Percentiles rank a stretch among this genome's conserved stretches.
Conservation (phyloP, 2,888 invertebrate species). For the Tetanocera ferruginea region DNA sequence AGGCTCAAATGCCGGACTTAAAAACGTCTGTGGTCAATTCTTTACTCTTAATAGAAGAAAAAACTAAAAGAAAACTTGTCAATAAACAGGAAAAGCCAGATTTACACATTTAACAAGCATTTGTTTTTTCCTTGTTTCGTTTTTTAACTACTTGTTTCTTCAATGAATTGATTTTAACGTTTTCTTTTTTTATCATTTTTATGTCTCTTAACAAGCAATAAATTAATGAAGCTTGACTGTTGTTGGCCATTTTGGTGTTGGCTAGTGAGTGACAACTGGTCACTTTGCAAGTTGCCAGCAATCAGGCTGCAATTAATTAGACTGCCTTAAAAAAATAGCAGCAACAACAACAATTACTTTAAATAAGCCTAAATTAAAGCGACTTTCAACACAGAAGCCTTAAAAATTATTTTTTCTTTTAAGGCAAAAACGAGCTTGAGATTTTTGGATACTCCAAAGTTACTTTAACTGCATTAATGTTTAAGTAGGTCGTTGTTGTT, state of each 20-base stretch:
- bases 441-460: not conserved
- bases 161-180: constrained; percentile 16
- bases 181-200: not conserved
- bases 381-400: constrained; percentile 10
- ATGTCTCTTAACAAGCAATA: not conserved
- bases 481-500: constrained; percentile 11
- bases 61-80: not conserved
- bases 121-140: not conserved
- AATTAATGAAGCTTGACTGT: not conserved
- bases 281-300: not conserved
- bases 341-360: not conserved
- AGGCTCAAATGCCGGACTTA: constrained; percentile 17
- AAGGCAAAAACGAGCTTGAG: not conserved
- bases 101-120: not conserved
- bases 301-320: constrained; percentile 25
- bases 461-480: not conserved
- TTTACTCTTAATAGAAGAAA: not conserved
- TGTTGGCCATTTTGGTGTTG: not conserved
- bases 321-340: not conserved
- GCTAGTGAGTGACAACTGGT: constrained; percentile 5
- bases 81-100: constrained; percentile 2
- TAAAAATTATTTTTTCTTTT: constrained; percentile 4
- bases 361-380: not conserved
- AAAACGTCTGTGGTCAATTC: not conserved
- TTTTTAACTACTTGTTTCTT: not conserved